A percentile compares a stretch with the other conserved stretches of the same genome.
phyloP scores from a whole-genome alignment of 2,888 invertebrate genomes.

The Heliconius aoede region DNA sequence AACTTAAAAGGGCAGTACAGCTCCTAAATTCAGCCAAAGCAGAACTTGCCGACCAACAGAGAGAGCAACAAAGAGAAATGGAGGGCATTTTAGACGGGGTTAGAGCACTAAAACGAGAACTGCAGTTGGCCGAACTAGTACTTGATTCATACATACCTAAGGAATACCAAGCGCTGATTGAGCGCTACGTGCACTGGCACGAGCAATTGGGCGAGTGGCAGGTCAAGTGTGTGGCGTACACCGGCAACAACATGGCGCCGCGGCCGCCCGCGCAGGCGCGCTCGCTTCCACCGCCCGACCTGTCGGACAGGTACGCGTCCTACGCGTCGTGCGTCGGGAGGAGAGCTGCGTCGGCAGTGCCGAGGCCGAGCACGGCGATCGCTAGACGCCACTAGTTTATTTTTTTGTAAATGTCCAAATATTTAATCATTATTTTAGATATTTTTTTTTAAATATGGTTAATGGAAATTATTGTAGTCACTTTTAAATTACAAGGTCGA shows the following conservation, averaged over 20 bases:
- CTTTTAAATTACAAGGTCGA: not conserved
- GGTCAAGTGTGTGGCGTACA: conserved; percentile 98
- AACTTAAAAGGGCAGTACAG: conserved; percentile 94
- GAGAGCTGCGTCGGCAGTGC: conserved; percentile 74
- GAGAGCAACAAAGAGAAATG: conserved; percentile 98
- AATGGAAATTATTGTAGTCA: not conserved
- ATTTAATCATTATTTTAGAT: not conserved
- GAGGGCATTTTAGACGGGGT: conserved; percentile 97
- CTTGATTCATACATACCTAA: conserved; percentile 96
- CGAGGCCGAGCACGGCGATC: conserved; percentile 77
- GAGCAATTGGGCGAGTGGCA: conserved; percentile 99
- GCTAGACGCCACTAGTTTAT: conserved; percentile 60
- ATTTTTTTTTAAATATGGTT: not conserved
- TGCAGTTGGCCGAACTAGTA: conserved; percentile 94
- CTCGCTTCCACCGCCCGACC: conserved; percentile 60
- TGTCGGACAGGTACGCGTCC: conserved; percentile 70
- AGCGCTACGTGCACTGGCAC: conserved; percentile 97
- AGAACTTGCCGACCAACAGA: conserved; percentile 92
- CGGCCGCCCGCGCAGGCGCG: not conserved
- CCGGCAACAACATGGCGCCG: conserved; percentile 96
- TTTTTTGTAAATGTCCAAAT: not conserved
- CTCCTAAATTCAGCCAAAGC: conserved; percentile 93
- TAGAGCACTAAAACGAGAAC: conserved; percentile 93
- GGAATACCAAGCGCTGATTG: conserved; percentile 96
- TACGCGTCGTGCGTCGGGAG: conserved; percentile 59